Conservation (phyloP, 2,797 vertebrate genomes). For the Halcyon leucocephala region DNA sequence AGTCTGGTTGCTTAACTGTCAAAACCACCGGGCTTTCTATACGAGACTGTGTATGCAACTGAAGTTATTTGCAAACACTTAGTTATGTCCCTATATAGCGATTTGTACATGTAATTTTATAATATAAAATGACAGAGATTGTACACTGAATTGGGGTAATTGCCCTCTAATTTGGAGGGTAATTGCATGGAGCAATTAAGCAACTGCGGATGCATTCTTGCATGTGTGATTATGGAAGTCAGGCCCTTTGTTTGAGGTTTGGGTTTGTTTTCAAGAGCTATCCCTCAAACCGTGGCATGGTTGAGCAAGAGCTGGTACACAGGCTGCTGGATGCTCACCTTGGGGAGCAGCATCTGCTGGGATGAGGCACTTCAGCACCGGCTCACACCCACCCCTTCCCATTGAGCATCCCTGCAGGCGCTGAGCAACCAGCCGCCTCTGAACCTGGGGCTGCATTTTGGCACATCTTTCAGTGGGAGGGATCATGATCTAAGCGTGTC, state of each 20-base stretch:
- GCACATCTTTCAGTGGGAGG: not conserved
- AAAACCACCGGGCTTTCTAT: slow-evolving; percentile 63
- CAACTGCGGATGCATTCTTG: slow-evolving; percentile 69
- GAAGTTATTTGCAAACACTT: slow-evolving; percentile 73
- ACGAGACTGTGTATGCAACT: slow-evolving; percentile 53
- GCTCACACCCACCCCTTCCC: not conserved
- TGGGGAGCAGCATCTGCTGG: not conserved
- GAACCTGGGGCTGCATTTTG: not conserved
- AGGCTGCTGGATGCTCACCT: not conserved
- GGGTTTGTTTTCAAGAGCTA: slow-evolving; percentile 46
- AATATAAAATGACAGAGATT: slow-evolving; percentile 60
- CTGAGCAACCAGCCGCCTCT: not conserved
- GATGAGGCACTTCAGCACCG: not conserved
- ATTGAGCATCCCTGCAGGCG: too few relatives aligned
- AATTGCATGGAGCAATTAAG: slow-evolving; percentile 72
- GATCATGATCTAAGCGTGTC: accelerated
- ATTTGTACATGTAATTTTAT: slow-evolving; percentile 67
- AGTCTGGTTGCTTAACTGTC: slow-evolving; percentile 68
- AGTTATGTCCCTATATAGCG: slow-evolving; percentile 66
- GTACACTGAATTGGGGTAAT: slow-evolving; percentile 69
- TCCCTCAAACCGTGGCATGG: not conserved
- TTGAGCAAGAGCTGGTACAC: not conserved
- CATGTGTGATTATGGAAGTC: slow-evolving; percentile 50
- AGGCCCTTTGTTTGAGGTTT: slow-evolving; percentile 63
- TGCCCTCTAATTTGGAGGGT: slow-evolving; percentile 73